Conservation (phyloP, 2,888 invertebrate genomes). For the Netelia fuscicornis region DNA sequence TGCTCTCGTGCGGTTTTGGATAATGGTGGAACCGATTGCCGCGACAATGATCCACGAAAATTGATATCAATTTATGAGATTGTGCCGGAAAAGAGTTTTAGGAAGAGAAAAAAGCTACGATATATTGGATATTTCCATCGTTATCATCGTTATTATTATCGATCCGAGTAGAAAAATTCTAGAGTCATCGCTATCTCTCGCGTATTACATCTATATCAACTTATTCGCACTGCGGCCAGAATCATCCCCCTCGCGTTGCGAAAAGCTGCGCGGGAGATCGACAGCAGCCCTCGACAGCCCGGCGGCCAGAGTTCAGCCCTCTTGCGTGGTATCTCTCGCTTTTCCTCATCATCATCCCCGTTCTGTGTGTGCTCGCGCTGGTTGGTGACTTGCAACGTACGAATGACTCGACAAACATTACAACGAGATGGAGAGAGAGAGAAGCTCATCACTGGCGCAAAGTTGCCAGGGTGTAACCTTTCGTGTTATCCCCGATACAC, state of each 20-base stretch:
- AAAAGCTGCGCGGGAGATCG: constrained; percentile 43
- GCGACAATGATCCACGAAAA: background rate
- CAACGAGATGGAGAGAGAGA: constrained; percentile 56
- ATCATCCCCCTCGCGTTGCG: constrained; percentile 50
- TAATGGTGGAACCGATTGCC: constrained; percentile 63
- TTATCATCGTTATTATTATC: constrained; percentile 37
- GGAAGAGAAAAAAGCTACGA: too few species aligned
- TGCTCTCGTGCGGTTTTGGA: constrained; percentile 65
- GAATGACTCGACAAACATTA: constrained; percentile 73
- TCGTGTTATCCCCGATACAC: constrained; percentile 59
- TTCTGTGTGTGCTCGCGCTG: constrained; percentile 69
- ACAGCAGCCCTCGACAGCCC: constrained; percentile 58
- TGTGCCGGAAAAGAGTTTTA: too few species aligned
- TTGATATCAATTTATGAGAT: too few species aligned
- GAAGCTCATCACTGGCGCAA: constrained; percentile 58
- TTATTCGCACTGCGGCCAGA: constrained; percentile 51
- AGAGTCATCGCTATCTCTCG: constrained; percentile 59
- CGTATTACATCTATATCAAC: constrained; percentile 59
- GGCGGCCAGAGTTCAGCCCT: constrained; percentile 32
- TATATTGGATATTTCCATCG: background rate
- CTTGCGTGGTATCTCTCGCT: constrained; percentile 14
- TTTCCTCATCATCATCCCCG: constrained; percentile 74
- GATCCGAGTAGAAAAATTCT: constrained; percentile 49
- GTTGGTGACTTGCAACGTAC: constrained; percentile 79
- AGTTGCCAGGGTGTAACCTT: constrained; percentile 60